Conservation (phyloP, 1,140 invertebrate species). For the Bactericera cockerelli region DNA sequence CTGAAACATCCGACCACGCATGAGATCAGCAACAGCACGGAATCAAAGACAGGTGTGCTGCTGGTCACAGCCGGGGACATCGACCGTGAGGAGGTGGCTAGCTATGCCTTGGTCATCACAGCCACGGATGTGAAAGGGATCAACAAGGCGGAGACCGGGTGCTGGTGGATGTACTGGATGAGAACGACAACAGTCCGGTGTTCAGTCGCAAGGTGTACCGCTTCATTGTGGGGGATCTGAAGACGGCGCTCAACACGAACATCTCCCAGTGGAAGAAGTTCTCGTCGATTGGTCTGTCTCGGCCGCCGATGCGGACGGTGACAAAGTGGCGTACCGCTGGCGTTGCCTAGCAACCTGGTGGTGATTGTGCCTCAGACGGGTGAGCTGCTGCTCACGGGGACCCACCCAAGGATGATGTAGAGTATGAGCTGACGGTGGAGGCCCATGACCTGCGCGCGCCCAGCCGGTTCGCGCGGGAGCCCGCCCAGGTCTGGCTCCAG, state of each 20-base stretch:
- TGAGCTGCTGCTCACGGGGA: slow-evolving; percentile 63
- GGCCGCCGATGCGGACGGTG: slow-evolving; percentile 71
- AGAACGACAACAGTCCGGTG: slow-evolving; percentile 78
- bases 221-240: slow-evolving; percentile 48
- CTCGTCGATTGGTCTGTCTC: slow-evolving; percentile 61
- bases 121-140: slow-evolving; percentile 55
- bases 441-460: slow-evolving; percentile 67
- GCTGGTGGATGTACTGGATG: slow-evolving; percentile 55
- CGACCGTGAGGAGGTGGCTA: slow-evolving; percentile 50
- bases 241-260: slow-evolving; percentile 22
- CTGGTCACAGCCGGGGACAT: slow-evolving; percentile 52
- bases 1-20: slow-evolving; percentile 37
- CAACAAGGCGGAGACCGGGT: slow-evolving; percentile 58
- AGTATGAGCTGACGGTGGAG: slow-evolving; percentile 51
- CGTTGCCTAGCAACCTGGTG: slow-evolving; percentile 56
- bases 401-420: slow-evolving; percentile 38
- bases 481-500: slow-evolving; percentile 56
- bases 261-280: slow-evolving; percentile 51
- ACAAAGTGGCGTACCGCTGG: slow-evolving; percentile 66
- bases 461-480: slow-evolving; percentile 40
- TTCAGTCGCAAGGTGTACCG: slow-evolving; percentile 62
- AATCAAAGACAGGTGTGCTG: slow-evolving; percentile 39
- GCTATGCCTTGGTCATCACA: slow-evolving; percentile 53
- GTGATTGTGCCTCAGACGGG: slow-evolving; percentile 85
- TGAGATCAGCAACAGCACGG: slow-evolving; percentile 36